phyloP scores from a whole-genome alignment of 2,113 vertebrate genomes.

The Triplophysa dalaica region DNA sequence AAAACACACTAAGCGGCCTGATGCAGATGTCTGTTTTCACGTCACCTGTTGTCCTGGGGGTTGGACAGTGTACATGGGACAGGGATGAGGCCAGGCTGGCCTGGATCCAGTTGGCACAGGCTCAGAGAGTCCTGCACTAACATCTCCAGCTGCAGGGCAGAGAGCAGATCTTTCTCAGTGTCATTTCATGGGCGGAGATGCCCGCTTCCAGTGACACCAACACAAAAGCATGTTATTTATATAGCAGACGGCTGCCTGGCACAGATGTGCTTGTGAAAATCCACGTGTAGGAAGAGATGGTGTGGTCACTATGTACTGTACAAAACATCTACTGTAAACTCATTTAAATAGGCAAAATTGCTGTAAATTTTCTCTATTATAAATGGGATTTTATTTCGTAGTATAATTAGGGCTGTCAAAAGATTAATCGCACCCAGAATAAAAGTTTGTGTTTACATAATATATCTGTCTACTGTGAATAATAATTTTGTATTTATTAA shows the following conservation, averaged over 20 bases:
- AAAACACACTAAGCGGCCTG: neutral
- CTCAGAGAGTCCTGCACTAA: neutral
- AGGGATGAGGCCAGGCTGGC: conserved; percentile 5
- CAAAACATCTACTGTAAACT: neutral
- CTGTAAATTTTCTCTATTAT: too few relatives aligned
- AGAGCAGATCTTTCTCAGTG: conserved; percentile 16
- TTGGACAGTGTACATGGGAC: neutral
- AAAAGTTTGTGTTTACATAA: too few relatives aligned
- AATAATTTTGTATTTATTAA: too few relatives aligned
- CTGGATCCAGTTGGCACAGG: conserved; percentile 19
- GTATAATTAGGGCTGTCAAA: too few relatives aligned
- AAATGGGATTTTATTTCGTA: too few relatives aligned
- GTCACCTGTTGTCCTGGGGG: conserved; percentile 29
- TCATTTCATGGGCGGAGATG: conserved; percentile 1
- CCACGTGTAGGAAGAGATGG: neutral
- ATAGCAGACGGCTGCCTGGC: neutral
- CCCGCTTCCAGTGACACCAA: neutral
- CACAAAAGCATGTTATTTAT: neutral
- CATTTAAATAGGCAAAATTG: too few relatives aligned
- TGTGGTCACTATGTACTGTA: neutral
- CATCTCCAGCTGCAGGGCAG: conserved; percentile 29
- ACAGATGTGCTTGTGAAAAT: neutral
- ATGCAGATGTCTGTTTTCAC: neutral
- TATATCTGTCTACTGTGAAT: too few relatives aligned
- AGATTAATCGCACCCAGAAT: too few relatives aligned